Evolutionary conservation across 2,113 vertebrate genomes (phyloP), one percentile per base, ranked within the genome.

Genomic region (Phrynosoma platyrhinos): DNA sequence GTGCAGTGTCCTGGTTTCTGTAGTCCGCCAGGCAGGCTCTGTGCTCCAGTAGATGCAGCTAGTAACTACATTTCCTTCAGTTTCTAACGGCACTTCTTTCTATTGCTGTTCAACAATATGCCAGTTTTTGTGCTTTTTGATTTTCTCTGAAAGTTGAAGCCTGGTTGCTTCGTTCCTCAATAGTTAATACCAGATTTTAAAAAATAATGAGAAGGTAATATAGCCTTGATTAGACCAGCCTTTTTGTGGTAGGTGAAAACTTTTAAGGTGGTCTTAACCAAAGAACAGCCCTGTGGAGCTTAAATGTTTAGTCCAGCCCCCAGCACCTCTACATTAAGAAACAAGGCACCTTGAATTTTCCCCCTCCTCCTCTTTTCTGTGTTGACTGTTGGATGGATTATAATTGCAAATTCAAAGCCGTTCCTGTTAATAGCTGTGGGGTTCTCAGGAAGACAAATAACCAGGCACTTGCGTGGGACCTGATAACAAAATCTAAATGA

Each of bases 1-100:
- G 95, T 95, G 95, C 94, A 1, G 93, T 95, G 95, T 97, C 92
- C 90, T 85, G 90, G 96, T 97, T 96, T 92, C 92, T 95, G 0
- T 20, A 66, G 93, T 90, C 85, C 79, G 77, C 85, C 71, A 79
- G 91, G 88, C 75, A 74, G 89, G 78, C 21, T 92, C 87, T 90
- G 88, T 32, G 82, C 75, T 90, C 91, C 87, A 66, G 2, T 82
- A 85, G 53, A 83, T 78, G 86, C 79, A 92, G 87, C 58, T 36
- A 30, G 87, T 27, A 81, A 62, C 76, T 81, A 80, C 90, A 89
- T 66, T 69, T n/a, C 25, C 23, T 86, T 79, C 66, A 55, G 82
- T 72, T 84, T 25, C 30, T 62, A 32, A 64, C 27, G 53, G 40
- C 36, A 53, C 18, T 66, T 58, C 83, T 74, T 0, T 69, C 53